Conservation (phyloP, 2,888 invertebrate species). For the Microdon myrmicae region DNA sequence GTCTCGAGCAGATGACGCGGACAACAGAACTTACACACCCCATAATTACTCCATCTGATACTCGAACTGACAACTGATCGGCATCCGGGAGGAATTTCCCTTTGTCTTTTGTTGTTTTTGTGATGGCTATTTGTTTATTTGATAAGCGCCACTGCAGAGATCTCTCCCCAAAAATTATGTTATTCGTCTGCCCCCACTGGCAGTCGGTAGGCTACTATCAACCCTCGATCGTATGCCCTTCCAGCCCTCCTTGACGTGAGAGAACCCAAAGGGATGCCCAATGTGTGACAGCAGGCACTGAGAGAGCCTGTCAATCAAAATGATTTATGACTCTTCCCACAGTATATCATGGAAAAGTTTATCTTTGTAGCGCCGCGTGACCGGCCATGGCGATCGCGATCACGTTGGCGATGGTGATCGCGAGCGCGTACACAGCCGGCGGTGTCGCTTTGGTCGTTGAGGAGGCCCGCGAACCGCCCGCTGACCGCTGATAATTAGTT, state of each 20-base stretch:
- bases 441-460: conserved; percentile 40
- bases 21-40: conserved; percentile 36
- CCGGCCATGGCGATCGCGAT: conserved; percentile 17
- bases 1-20: conserved; percentile 30
- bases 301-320: conserved; percentile 66
- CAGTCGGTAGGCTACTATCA: conserved; percentile 1
- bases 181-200: conserved; percentile 1
- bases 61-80: too few species aligned
- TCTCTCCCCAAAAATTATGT: conserved; percentile 21
- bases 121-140: too few species aligned
- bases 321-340: conserved; percentile 67
- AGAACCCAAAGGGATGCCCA: conserved; percentile 46
- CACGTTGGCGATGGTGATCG: conserved; percentile 12
- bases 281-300: conserved; percentile 47
- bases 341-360: conserved; percentile 59
- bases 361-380: conserved; percentile 45
- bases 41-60: conserved; percentile 40
- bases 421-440: conserved; percentile 5
- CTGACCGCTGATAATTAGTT: conserved; percentile 41
- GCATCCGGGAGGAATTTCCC: too few species aligned
- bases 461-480: conserved; percentile 10
- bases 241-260: too few species aligned
- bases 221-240: conserved; percentile 16
- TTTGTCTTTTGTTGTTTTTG: too few species aligned
- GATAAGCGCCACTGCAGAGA: conserved; percentile 30